These are phyloP conservation scores for Nemapogon koenigi DNA, from an alignment of 2,888 invertebrate species.

Conservation along the genomic window DNA sequence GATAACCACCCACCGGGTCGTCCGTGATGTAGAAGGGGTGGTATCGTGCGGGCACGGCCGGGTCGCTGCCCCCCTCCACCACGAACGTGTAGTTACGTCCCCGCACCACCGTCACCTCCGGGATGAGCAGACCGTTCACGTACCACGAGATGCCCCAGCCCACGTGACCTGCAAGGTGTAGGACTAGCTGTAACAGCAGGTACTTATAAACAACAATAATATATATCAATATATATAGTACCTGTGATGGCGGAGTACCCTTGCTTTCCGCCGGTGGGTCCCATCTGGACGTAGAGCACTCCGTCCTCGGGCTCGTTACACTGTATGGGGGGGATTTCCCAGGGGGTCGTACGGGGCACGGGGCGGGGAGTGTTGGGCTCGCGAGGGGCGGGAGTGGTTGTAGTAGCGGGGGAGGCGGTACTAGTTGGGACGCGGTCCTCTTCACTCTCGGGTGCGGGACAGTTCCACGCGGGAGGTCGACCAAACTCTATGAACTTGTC, in stretches of 20 bases:
- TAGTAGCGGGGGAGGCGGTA: background rate
- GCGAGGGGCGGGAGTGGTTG: constrained; percentile 27
- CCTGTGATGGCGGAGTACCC: constrained; percentile 91
- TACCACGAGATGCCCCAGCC: constrained; percentile 96
- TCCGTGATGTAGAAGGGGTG: constrained; percentile 95
- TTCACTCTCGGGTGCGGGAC: constrained; percentile 83
- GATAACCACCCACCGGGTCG: constrained; percentile 89
- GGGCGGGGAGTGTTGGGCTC: constrained; percentile 69
- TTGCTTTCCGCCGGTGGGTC: constrained; percentile 88
- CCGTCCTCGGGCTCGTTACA: constrained; percentile 91
- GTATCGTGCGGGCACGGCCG: constrained; percentile 80
- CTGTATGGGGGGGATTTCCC: constrained; percentile 89
- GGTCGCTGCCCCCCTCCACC: constrained; percentile 83
- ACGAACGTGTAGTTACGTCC: constrained; percentile 89
- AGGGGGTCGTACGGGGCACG: constrained; percentile 66
- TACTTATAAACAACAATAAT: background rate
- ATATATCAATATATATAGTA: constrained; percentile 25
- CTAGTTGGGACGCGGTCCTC: constrained; percentile 27
- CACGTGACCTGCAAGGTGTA: constrained; percentile 80
- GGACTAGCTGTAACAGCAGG: background rate
- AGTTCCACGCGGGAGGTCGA: constrained; percentile 89
- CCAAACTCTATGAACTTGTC: constrained; percentile 85
- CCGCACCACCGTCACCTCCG: constrained; percentile 87
- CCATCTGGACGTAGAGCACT: constrained; percentile 92
- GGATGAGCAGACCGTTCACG: constrained; percentile 91